These are phyloP conservation scores for Anableps anableps DNA, from an alignment of 2,797 vertebrate genomes.

Conservation along the genomic window DNA sequence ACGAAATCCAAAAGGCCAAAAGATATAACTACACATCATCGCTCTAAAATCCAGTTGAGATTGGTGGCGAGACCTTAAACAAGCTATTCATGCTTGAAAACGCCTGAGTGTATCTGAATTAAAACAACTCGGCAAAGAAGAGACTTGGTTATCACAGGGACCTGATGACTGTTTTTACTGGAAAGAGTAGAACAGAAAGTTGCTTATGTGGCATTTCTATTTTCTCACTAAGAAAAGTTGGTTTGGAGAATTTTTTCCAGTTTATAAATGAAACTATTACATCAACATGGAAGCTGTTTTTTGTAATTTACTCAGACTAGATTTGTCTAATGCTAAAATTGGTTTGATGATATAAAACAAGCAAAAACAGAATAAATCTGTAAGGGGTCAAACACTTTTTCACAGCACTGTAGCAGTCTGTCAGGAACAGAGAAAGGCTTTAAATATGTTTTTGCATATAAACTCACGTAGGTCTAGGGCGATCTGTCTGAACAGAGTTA, in stretches of 20 bases:
- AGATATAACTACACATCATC: not conserved
- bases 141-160: not conserved
- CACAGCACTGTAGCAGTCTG: not conserved
- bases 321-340: not conserved
- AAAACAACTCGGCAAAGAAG: not conserved
- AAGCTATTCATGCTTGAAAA: not conserved
- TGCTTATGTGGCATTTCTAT: not conserved
- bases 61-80: not conserved
- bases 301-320: not conserved
- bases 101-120: not conserved
- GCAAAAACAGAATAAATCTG: not conserved
- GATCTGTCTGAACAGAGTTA: slow-evolving; percentile 79
- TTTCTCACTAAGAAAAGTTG: not conserved
- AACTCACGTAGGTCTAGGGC: slow-evolving; percentile 81
- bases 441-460: not conserved
- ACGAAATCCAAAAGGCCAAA: not conserved
- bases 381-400: not conserved
- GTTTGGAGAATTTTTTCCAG: not conserved
- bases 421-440: not conserved
- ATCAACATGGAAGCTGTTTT: not conserved
- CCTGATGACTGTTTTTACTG: not conserved
- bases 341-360: not conserved
- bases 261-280: not conserved
- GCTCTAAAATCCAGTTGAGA: not conserved
- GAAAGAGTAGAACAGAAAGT: not conserved